Conservation (phyloP, 2,888 invertebrate genomes). For the Brachyptera risi region DNA sequence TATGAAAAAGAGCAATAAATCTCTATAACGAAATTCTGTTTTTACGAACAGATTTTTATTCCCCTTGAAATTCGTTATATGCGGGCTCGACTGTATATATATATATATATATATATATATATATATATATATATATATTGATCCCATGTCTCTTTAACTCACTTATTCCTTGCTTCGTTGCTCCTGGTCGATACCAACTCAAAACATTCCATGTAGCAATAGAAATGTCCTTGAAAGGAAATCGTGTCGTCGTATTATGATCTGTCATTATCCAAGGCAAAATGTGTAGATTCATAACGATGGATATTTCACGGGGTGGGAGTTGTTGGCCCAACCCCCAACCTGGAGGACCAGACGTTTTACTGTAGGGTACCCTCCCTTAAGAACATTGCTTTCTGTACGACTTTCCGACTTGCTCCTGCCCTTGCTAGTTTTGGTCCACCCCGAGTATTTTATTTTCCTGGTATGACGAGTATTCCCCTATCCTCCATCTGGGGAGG, state of each 20-base stretch:
- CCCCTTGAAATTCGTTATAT: too few relatives aligned
- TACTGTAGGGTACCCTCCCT: neutral
- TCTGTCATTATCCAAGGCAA: neutral
- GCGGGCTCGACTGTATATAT: too few relatives aligned
- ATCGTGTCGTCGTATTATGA: neutral
- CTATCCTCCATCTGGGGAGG: neutral
- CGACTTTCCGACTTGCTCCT: neutral
- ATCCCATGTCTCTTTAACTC: neutral
- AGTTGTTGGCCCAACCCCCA: neutral
- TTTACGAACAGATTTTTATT: too few relatives aligned
- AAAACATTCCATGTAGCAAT: neutral
- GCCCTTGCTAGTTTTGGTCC: neutral
- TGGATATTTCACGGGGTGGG: neutral
- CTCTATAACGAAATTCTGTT: too few relatives aligned
- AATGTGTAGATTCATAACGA: neutral
- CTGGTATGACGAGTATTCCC: neutral
- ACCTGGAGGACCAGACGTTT: neutral
- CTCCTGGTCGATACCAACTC: neutral
- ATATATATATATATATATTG: too few relatives aligned
- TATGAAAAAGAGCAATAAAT: too few relatives aligned
- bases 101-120: too few relatives aligned
- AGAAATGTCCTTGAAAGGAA: neutral
- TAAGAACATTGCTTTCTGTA: neutral
- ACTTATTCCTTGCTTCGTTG: neutral
- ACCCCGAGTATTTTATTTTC: neutral